These are phyloP conservation scores for Lepilemur ruficaudatus DNA, from an alignment of 2,797 vertebrate genomes.

Conservation along the genomic window DNA sequence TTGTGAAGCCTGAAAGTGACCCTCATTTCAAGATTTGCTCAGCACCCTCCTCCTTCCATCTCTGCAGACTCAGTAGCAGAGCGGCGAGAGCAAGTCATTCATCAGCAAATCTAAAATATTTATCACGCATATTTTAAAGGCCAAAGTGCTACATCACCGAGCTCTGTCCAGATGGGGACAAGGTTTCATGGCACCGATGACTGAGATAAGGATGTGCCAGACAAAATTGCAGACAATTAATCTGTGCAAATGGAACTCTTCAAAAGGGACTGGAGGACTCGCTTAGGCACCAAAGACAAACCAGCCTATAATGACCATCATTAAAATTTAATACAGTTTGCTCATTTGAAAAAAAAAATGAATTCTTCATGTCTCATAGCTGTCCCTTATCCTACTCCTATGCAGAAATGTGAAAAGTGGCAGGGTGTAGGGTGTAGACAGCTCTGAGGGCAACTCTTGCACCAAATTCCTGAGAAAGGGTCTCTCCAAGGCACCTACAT, in stretches of 20 bases:
- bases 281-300: slow-evolving; percentile 34
- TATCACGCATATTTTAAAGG: slow-evolving; percentile 70
- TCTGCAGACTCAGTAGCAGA: slow-evolving; percentile 42
- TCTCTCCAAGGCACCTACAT: background rate
- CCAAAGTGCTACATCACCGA: slow-evolving; percentile 58
- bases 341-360: slow-evolving; percentile 37
- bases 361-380: background rate
- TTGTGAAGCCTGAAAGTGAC: background rate
- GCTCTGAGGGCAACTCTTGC: background rate
- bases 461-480: background rate
- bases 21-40: background rate
- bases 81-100: slow-evolving; percentile 9
- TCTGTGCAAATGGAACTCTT: slow-evolving; percentile 50
- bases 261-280: background rate
- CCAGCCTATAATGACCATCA: slow-evolving; percentile 49
- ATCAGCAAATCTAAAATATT: slow-evolving; percentile 75
- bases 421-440: background rate
- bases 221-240: slow-evolving; percentile 58
- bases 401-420: background rate
- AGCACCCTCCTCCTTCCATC: background rate
- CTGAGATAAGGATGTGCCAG: background rate
- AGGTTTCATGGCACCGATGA: background rate
- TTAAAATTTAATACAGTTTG: slow-evolving; percentile 68
- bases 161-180: slow-evolving; percentile 29
- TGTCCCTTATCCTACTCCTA: background rate